Evolutionary conservation across 53 echinoderm and acorn worm genomes (phyloP).

Genomic region (Hippasteria phrygiana): DNA sequence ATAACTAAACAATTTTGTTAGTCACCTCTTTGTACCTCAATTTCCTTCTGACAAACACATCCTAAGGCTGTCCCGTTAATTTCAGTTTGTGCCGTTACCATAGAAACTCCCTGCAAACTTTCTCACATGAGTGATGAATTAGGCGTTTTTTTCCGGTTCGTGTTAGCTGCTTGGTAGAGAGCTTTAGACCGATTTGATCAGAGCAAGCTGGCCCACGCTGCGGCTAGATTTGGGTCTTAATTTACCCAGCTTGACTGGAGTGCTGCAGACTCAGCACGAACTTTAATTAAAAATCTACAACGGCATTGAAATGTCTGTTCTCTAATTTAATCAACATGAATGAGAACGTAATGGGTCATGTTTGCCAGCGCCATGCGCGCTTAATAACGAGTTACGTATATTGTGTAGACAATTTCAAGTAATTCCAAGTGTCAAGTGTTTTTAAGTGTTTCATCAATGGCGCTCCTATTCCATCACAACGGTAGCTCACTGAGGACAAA

Average conservation of each 20-base stretch:
- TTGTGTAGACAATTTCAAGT: not conserved
- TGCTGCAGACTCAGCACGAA: slow-evolving; percentile 5
- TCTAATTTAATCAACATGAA: slow-evolving; percentile 15
- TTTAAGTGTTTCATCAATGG: not conserved
- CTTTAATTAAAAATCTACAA: slow-evolving; percentile 44
- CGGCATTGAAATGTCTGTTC: slow-evolving; percentile 9
- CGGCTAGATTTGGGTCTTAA: not conserved
- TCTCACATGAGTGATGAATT: slow-evolving; percentile 48
- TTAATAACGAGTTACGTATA: not conserved
- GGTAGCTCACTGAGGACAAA: not conserved
- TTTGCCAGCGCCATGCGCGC: not conserved
- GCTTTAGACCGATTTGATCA: slow-evolving; percentile 45
- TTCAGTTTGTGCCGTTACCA: slow-evolving; percentile 30
- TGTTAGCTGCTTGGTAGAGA: slow-evolving; percentile 8
- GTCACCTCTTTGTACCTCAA: not conserved
- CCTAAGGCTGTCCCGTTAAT: slow-evolving; percentile 6
- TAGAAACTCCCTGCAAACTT: slow-evolving; percentile 30
- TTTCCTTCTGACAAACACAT: not conserved
- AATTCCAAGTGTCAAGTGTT: not conserved
- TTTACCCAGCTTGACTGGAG: slow-evolving; percentile 66
- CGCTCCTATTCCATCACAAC: not conserved
- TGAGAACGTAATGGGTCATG: not conserved
- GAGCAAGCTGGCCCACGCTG: not conserved
- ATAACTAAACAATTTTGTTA: not conserved
- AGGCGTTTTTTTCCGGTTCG: slow-evolving; percentile 39